phyloP scores from a whole-genome alignment of 2,797 vertebrate species.

The Etheostoma nigrum region DNA sequence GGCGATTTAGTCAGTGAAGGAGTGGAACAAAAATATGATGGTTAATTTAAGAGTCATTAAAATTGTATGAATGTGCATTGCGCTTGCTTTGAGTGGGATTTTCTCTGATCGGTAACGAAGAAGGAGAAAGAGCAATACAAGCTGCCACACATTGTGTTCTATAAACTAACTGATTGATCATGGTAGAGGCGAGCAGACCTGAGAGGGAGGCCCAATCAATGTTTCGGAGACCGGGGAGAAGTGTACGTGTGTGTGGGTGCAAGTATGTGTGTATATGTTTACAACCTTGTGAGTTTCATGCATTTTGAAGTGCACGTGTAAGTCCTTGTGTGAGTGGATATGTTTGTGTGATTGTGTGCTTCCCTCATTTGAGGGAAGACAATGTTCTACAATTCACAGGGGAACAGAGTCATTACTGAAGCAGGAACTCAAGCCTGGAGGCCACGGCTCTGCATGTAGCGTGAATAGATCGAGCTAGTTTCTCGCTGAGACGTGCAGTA shows the following conservation, averaged over 20 bases:
- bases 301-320: slow-evolving; percentile 52
- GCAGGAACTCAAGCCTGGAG: slow-evolving; percentile 82
- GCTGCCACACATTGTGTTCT: slow-evolving; percentile 85
- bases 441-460: slow-evolving; percentile 81
- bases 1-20: slow-evolving; percentile 91
- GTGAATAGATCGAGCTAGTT: slow-evolving; percentile 78
- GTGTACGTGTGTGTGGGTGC: slow-evolving; percentile 30
- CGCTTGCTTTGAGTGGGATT: slow-evolving; percentile 87
- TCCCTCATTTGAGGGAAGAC: slow-evolving; percentile 84
- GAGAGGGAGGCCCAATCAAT: slow-evolving; percentile 79
- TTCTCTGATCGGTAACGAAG: slow-evolving; percentile 83
- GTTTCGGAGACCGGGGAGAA: slow-evolving; percentile 53
- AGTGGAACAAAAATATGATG: slow-evolving; percentile 87
- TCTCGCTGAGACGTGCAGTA: slow-evolving; percentile 78
- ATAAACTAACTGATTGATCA: slow-evolving; percentile 84
- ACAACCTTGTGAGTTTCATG: slow-evolving; percentile 67
- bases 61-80: slow-evolving; percentile 93
- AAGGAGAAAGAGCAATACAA: slow-evolving; percentile 81
- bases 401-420: slow-evolving; percentile 84
- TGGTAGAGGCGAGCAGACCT: slow-evolving; percentile 70
- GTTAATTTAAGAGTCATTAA: slow-evolving; percentile 95
- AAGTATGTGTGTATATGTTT: slow-evolving; percentile 52
- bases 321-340: slow-evolving; percentile 7
- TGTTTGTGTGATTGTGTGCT: slow-evolving; percentile 61
- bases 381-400: slow-evolving; percentile 86